These are phyloP conservation scores for Danionella cerebrum DNA, from an alignment of 2,113 vertebrate genomes.

Conservation along the genomic window DNA sequence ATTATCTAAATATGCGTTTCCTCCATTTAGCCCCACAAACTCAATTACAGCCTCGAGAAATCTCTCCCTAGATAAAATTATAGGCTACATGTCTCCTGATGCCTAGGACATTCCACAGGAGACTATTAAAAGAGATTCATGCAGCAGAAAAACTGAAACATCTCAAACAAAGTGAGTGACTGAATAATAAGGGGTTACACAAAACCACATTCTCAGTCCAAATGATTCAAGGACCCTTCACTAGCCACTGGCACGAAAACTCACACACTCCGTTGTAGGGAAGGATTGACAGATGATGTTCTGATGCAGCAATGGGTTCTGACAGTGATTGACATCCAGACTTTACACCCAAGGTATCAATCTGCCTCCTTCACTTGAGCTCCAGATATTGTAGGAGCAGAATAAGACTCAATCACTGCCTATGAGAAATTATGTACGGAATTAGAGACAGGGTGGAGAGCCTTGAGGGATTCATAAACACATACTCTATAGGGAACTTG, in stretches of 20 bases:
- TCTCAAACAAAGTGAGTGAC: constrained; percentile 17
- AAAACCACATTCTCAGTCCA: constrained; percentile 23
- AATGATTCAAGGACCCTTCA: constrained; percentile 34
- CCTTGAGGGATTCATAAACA: no score
- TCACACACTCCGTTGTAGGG: neutral
- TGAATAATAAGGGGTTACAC: constrained; percentile 25
- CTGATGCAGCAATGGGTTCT: constrained; percentile 2
- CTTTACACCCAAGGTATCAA: no score
- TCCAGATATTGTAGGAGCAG: no score
- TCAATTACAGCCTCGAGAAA: constrained; percentile 2
- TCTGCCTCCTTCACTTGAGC: no score
- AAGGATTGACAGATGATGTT: neutral
- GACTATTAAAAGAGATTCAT: neutral
- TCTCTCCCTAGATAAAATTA: constrained; percentile 14
- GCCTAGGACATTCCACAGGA: neutral
- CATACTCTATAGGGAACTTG: no score
- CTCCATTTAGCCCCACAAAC: neutral
- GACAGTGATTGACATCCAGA: constrained; percentile 30
- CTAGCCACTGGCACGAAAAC: constrained; percentile 10
- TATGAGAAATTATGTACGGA: no score
- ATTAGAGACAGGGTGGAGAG: no score
- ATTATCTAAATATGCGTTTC: neutral
- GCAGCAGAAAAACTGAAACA: constrained; percentile 28
- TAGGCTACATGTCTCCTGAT: constrained; percentile 9
- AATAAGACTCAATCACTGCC: no score